Base-by-base conservation (phyloP, 2,888 invertebrate genomes). In the Drosophila recens region DNA sequence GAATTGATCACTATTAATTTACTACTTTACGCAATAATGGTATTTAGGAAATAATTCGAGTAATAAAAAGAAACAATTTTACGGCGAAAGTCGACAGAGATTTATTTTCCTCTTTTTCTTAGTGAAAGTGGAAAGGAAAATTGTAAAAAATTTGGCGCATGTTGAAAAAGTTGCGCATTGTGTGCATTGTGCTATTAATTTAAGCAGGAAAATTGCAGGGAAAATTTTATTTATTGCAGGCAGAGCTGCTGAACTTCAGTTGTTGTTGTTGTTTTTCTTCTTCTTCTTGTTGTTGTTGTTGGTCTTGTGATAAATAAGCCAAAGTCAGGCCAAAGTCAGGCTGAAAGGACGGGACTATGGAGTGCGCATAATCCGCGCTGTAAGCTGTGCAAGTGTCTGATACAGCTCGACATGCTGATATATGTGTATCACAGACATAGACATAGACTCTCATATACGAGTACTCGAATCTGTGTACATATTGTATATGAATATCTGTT, bases 161-260 rank as follows among this genome's bases (percentile, higher is more conserved):
- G 36, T 38, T 54, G 20, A 30, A 56, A 63, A 56, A 63, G 30
- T 48, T 48, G 57, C 56, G 57, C 48, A 46, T 46, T 38, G 57
- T 56, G 63, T 58, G 61, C 53, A 61, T 17, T 52, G 23, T 57
- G 61, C 54, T 62, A 59, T 43, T 58, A 59, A 56, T 13, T 33
- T 54, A 33, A n/a, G 42, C 59, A 62, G 23, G 52, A 61, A 65
- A 65, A 66, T 58, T 48, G 40, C 56, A 33, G 45, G 43, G 36
- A 57, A 57, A 67, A 53, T 64, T 42, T 57, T 49, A 78, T 78
- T 73, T 73, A 64, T 64, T 48, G 27, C 53, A 17, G 20, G 5
- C 45, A 53, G 43, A 23, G 45, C 11, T 36, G 45, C 30, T 43
- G 38, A 38, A n/a, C 38, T n/a, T n/a, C 2, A n/a, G 38, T 38